A percentile compares a stretch with the other conserved stretches of the same genome.
Conservation (phyloP, 2,888 invertebrate genomes). For the Zele albiditarsus region DNA sequence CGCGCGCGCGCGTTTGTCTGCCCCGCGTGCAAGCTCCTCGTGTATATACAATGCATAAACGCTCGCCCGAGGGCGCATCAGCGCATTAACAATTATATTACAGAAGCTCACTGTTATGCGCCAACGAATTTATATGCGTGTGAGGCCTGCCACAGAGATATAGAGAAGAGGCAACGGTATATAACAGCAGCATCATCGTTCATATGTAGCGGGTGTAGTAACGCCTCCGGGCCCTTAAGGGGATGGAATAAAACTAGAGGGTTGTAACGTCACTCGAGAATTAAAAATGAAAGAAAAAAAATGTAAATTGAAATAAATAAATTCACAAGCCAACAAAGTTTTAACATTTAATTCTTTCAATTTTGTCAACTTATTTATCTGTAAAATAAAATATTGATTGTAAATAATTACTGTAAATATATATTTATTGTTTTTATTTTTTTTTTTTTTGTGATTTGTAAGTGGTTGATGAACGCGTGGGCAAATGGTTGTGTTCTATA, state of each 20-base stretch:
- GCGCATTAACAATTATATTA: constrained; percentile 72
- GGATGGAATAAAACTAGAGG: constrained; percentile 18
- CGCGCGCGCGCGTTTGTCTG: background rate
- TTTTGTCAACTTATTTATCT: background rate
- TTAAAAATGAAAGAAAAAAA: constrained; percentile 13
- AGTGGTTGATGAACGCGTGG: background rate
- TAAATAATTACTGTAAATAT: background rate
- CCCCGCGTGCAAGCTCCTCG: constrained; percentile 27
- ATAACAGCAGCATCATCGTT: constrained; percentile 19
- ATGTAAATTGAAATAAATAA: background rate
- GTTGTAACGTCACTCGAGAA: constrained; percentile 28
- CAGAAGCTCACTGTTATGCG: constrained; percentile 68
- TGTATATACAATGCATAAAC: constrained; percentile 63
- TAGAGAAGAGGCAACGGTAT: constrained; percentile 12
- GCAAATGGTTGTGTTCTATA: background rate
- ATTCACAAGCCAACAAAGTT: background rate
- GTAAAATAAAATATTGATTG: no score
- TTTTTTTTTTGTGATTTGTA: background rate
- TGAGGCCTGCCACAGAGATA: constrained; percentile 46
- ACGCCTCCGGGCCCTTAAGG: constrained; percentile 20
- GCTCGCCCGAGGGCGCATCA: constrained; percentile 65
- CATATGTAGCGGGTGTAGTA: background rate
- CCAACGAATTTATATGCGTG: constrained; percentile 68
- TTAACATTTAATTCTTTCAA: background rate
- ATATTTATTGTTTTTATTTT: background rate